phyloP scores from a whole-genome alignment of 2,797 vertebrate genomes.

The Pantherophis alleghaniensis region DNA sequence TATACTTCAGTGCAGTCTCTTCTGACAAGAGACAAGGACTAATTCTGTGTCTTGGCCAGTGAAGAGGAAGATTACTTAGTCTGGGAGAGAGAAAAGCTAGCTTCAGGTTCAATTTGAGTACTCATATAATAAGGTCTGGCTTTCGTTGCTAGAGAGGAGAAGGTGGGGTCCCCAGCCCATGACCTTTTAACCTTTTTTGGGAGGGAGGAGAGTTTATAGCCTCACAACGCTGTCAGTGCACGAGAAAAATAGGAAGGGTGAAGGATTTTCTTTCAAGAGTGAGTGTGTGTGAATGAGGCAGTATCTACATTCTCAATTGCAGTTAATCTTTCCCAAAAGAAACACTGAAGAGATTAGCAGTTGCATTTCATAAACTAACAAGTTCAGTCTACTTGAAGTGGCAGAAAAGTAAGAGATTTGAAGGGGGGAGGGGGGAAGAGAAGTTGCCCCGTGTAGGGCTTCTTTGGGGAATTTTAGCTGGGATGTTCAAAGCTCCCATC shows the following conservation, averaged over 20 bases:
- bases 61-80: slow-evolving; percentile 60
- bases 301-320: slow-evolving; percentile 79
- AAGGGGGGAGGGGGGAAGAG: slow-evolving; percentile 42
- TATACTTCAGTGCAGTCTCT: slow-evolving; percentile 51
- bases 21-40: slow-evolving; percentile 65
- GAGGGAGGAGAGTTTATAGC: slow-evolving; percentile 32
- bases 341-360: slow-evolving; percentile 67
- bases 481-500: slow-evolving; percentile 71
- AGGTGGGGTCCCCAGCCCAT: slow-evolving; percentile 57
- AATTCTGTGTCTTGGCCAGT: slow-evolving; percentile 65
- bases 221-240: slow-evolving; percentile 57
- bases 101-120: slow-evolving; percentile 70
- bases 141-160: slow-evolving; percentile 67
- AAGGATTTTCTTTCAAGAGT: slow-evolving; percentile 76
- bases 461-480: slow-evolving; percentile 75
- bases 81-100: slow-evolving; percentile 60
- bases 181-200: slow-evolving; percentile 57
- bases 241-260: slow-evolving; percentile 59
- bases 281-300: slow-evolving; percentile 83
- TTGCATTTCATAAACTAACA: slow-evolving; percentile 77
- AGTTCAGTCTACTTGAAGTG: slow-evolving; percentile 74
- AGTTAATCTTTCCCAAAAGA: slow-evolving; percentile 71
- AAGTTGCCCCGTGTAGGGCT: slow-evolving; percentile 70
- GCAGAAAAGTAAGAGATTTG: slow-evolving; percentile 64
- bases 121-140: slow-evolving; percentile 66